Evolutionary conservation across 37 sponge, comb jelly and placozoan genomes (phyloP).

Genomic region (Spongia lamella): DNA sequence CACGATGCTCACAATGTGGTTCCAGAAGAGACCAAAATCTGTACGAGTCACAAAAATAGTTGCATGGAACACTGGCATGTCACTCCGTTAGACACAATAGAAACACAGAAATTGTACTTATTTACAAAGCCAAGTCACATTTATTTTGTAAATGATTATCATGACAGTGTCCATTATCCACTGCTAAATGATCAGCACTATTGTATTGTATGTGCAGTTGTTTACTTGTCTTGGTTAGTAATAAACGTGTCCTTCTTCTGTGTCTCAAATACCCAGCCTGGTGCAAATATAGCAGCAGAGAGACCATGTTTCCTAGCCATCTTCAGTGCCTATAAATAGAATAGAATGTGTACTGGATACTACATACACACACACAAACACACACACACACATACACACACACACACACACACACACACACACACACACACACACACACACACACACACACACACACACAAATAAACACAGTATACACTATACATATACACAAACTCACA

Average conservation of each 20-base stretch:
- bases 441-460: slow-evolving; percentile 18
- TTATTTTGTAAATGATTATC: too few species aligned
- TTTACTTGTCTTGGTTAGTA: slow-evolving; percentile 78
- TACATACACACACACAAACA: slow-evolving; percentile 1
- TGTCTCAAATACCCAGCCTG: slow-evolving; percentile 98
- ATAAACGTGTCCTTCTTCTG: slow-evolving; percentile 70
- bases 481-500: slow-evolving; percentile 18
- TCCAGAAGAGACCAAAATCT: slow-evolving; percentile 76
- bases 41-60: too few species aligned
- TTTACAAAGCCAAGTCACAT: too few species aligned
- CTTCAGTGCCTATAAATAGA: slow-evolving; percentile 72
- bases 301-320: slow-evolving; percentile 56
- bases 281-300: slow-evolving; percentile 96
- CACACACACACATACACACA: background rate
- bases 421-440: slow-evolving; percentile 28
- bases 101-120: too few species aligned
- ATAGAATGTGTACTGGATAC: background rate
- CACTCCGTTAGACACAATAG: too few species aligned
- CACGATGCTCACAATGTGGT: slow-evolving; percentile 14
- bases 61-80: too few species aligned
- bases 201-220: too few species aligned
- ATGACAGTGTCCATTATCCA: too few species aligned
- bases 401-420: slow-evolving; percentile 13
- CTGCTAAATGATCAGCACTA: too few species aligned
- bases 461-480: background rate